Conservation (phyloP, 2,888 invertebrate species). For the Zootermopsis nevadensis region DNA sequence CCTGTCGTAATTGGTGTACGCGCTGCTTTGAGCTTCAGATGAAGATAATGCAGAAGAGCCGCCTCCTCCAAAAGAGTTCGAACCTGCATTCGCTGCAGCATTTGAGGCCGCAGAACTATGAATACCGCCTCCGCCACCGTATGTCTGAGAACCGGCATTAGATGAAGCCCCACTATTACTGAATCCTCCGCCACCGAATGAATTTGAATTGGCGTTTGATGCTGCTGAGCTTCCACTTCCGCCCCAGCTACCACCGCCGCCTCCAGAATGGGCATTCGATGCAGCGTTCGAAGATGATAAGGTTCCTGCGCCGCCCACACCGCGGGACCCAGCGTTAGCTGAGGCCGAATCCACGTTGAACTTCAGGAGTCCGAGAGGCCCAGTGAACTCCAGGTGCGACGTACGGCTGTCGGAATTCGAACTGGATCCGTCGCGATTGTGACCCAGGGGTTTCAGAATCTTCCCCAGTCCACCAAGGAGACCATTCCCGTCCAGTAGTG, state of each 20-base stretch:
- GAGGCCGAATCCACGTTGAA: not conserved
- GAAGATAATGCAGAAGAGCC: not conserved
- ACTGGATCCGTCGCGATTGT: not conserved
- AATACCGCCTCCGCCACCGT: not conserved
- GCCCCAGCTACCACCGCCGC: not conserved
- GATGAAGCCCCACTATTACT: slow-evolving; percentile 2
- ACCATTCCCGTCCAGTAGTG: slow-evolving; percentile 2
- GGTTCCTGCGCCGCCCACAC: too few relatives aligned
- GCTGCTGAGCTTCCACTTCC: slow-evolving; percentile 11
- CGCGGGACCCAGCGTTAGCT: not conserved
- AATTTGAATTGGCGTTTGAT: not conserved
- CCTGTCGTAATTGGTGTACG: not conserved
- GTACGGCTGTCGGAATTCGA: slow-evolving; percentile 1
- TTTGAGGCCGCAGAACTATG: slow-evolving; percentile 10
- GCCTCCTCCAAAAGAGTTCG: not conserved
- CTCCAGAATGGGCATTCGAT: not conserved
- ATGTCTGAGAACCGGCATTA: slow-evolving; percentile 9
- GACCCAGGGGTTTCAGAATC: not conserved
- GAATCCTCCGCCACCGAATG: not conserved
- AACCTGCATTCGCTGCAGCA: too few relatives aligned
- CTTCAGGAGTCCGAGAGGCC: slow-evolving; percentile 13
- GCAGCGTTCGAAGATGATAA: not conserved
- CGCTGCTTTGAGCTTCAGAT: slow-evolving; percentile 17
- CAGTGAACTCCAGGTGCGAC: slow-evolving; percentile 12
- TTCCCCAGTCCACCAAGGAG: slow-evolving; percentile 1